Percentiles rank a stretch among this genome's conserved stretches.
These are phyloP conservation scores for Poecilobothrus nobilitatus DNA, from an alignment of 2,888 invertebrate species.

Conservation along the genomic window DNA sequence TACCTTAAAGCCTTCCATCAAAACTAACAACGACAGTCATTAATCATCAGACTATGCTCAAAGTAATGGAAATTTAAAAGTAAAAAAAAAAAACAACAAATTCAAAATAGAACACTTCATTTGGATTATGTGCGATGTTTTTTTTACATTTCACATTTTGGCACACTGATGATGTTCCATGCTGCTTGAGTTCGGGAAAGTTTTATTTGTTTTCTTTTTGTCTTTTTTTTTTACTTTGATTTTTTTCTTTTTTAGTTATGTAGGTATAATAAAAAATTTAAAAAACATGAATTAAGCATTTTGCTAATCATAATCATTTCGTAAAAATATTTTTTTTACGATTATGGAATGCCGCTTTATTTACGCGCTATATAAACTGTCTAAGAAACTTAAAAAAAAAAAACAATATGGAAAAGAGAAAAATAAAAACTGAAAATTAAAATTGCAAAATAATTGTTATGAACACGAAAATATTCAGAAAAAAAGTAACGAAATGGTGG, in stretches of 20 bases:
- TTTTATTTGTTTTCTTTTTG: no score
- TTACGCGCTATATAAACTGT: background rate
- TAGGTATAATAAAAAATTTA: background rate
- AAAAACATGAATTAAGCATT: conserved; percentile 1
- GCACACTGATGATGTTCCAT: no score
- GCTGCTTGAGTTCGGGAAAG: no score
- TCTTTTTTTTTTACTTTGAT: no score
- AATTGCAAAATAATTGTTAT: background rate
- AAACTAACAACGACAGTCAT: background rate
- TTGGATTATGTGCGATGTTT: no score
- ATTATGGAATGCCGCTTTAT: background rate
- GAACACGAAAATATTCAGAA: background rate
- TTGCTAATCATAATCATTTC: conserved; percentile 6
- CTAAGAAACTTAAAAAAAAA: no score
- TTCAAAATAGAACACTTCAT: no score
- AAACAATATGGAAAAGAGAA: background rate
- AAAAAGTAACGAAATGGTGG: no score
- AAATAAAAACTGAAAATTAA: background rate
- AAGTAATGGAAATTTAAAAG: no score
- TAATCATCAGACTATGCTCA: background rate
- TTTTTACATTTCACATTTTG: no score
- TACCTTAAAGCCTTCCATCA: conserved; percentile 1
- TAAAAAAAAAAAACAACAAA: no score
- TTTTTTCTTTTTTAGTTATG: no score
- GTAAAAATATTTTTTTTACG: background rate